Evolutionary conservation across 2,797 vertebrate genomes (phyloP), one percentile per base, ranked within the genome.

Genomic region (Epinephelus coioides): DNA sequence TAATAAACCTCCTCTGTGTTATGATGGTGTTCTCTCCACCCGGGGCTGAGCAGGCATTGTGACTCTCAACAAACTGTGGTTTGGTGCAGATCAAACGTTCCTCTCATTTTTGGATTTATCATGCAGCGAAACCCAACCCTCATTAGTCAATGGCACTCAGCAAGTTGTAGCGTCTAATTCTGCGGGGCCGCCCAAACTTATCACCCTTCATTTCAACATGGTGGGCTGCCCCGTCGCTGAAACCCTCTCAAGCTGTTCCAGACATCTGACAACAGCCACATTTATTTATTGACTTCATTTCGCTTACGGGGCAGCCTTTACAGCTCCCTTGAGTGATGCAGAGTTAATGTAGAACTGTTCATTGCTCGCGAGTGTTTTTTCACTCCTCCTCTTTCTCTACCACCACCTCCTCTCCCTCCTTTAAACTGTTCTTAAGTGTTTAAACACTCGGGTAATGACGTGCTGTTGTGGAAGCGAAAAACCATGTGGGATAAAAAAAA

Each of bases 271-370:
- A 95, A 89, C 89, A 87, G 77, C 78, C 85, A 81, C 85, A 83
- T 94, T 94, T 94, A 95, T 95, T 95, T 94, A 95, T 93, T 92
- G 89, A 93, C 93, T 94, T 92, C 91, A 92, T 94, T 93, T 91
- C 78, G 77, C 92, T 89, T 66, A 72, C 84, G 65, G 92, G 92
- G 88, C 89, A 74, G 92, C 83, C 87, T 92, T 94, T 90, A 94
- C 93, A 56, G 91, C 87, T 91, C 94, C 92, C 92, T 30, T 10
- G 91, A 91, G 94, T 89, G 93, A 94, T 89, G 86, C 91, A 59
- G 88, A 91, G 92, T 92, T 94, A 91, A 95, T 94, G 94, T 94
- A 86, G 88, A 93, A 90, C 92, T 91, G 86, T 73, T 90, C 89
- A 70, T 89, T 86, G 86, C 91, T 86, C 19, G 38, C 53, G 82